Percentiles rank a stretch among this genome's conserved stretches.
Conservation (phyloP, 2,888 invertebrate species). For the Zhuqinia jingwanae region DNA sequence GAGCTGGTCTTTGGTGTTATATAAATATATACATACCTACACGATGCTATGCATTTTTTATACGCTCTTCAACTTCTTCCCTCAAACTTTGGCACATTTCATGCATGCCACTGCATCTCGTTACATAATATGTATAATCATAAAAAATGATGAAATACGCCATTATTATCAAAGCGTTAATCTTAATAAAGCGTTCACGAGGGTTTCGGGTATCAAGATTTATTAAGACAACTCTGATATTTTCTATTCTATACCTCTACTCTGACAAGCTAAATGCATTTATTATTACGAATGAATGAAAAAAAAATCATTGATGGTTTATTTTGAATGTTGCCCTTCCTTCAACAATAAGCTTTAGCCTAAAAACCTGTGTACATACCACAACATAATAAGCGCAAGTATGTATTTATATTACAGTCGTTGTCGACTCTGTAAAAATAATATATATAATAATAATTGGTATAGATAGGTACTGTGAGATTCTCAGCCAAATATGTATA, state of each 20-base stretch:
- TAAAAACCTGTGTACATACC: background rate
- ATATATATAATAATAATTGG: slow-evolving; percentile 7
- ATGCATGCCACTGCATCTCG: background rate
- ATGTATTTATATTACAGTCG: background rate
- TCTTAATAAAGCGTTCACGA: slow-evolving; percentile 11
- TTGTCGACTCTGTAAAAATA: background rate
- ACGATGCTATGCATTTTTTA: background rate
- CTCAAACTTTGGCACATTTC: background rate
- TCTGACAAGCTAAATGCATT: slow-evolving; percentile 10
- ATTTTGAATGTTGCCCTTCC: background rate
- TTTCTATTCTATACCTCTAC: background rate
- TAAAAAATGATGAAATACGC: background rate
- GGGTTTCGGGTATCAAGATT: slow-evolving; percentile 11
- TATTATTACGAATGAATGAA: slow-evolving; percentile 32
- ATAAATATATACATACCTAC: too few relatives aligned
- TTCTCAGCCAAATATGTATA: slow-evolving; percentile 15
- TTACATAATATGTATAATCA: slow-evolving; percentile 2
- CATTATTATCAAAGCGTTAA: slow-evolving; percentile 5
- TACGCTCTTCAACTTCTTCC: background rate
- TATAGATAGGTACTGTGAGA: background rate
- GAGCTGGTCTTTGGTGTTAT: background rate
- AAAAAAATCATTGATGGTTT: slow-evolving; percentile 31
- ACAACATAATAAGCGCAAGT: background rate
- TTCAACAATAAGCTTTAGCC: background rate
- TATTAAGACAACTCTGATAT: slow-evolving; percentile 4